Conservation (phyloP, 2,888 invertebrate genomes). For the Bellardia bayeri region DNA sequence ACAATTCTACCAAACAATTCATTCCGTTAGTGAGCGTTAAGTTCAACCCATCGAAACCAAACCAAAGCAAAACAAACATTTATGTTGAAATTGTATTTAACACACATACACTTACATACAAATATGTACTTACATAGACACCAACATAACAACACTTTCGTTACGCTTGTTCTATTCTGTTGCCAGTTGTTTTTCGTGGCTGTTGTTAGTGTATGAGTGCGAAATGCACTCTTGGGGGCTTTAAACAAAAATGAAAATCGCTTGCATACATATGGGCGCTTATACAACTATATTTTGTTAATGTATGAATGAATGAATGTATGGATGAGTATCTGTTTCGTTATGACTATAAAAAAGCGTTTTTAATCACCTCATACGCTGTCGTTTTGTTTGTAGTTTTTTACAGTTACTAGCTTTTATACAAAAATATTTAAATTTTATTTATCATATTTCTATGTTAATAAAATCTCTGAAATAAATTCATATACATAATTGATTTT, state of each 20-base stretch:
- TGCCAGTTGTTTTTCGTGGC: conserved; percentile 27
- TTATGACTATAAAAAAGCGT: conserved; percentile 14
- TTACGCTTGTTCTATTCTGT: conserved; percentile 54
- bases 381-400: background rate
- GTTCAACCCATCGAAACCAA: conserved; percentile 52
- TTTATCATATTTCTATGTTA: background rate
- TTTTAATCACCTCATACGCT: background rate
- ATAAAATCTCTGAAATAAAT: background rate
- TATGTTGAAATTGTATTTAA: conserved; percentile 34
- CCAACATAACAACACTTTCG: conserved; percentile 63
- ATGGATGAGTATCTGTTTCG: conserved; percentile 2
- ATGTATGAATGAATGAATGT: conserved; percentile 36
- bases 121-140: conserved; percentile 53
- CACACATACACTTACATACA: conserved; percentile 14
- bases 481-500: background rate
- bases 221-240: conserved; percentile 85
- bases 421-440: background rate
- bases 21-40: conserved; percentile 36
- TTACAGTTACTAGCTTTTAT: background rate
- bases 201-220: conserved; percentile 81
- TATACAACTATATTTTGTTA: conserved; percentile 76
- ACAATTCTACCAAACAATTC: conserved; percentile 49
- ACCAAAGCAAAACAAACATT: conserved; percentile 45
- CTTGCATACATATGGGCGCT: conserved; percentile 85
- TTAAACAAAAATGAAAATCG: conserved; percentile 85